Evolutionary conservation across 2,888 invertebrate species (phyloP).

Genomic region (Drosophila melanosoma): DNA sequence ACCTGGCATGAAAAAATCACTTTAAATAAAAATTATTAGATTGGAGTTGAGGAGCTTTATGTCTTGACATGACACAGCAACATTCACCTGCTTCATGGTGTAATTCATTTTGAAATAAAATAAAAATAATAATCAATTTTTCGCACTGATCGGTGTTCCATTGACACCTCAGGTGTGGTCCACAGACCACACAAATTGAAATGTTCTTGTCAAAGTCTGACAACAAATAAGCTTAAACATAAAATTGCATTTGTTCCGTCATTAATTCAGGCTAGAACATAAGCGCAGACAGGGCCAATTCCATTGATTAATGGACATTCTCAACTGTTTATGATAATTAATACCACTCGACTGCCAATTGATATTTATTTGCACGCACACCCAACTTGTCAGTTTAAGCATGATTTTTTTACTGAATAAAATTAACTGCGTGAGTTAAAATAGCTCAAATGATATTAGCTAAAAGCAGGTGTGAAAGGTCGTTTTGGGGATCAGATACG

Average conservation of each 20-base stretch:
- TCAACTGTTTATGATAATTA: slow-evolving; percentile 56
- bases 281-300: slow-evolving; percentile 55
- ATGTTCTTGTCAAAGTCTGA: slow-evolving; percentile 66
- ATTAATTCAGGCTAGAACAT: slow-evolving; percentile 28
- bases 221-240: slow-evolving; percentile 40
- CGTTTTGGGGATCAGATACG: background rate
- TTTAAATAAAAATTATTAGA: slow-evolving; percentile 3
- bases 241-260: slow-evolving; percentile 30
- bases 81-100: slow-evolving; percentile 36
- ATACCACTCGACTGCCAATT: slow-evolving; percentile 48
- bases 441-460: background rate
- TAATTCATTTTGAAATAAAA: slow-evolving; percentile 29
- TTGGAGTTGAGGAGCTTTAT: background rate
- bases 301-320: slow-evolving; percentile 64
- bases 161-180: slow-evolving; percentile 67
- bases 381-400: slow-evolving; percentile 32
- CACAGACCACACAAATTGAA: slow-evolving; percentile 61
- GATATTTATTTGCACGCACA: slow-evolving; percentile 57
- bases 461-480: background rate
- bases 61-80: background rate
- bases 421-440: slow-evolving; percentile 15
- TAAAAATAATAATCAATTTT: slow-evolving; percentile 24
- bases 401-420: slow-evolving; percentile 18
- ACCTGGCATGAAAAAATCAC: slow-evolving; percentile 18
- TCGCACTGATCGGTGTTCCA: slow-evolving; percentile 17